Evolutionary conservation across 2,888 invertebrate genomes (phyloP).

Genomic region (Chironomus tentans): DNA sequence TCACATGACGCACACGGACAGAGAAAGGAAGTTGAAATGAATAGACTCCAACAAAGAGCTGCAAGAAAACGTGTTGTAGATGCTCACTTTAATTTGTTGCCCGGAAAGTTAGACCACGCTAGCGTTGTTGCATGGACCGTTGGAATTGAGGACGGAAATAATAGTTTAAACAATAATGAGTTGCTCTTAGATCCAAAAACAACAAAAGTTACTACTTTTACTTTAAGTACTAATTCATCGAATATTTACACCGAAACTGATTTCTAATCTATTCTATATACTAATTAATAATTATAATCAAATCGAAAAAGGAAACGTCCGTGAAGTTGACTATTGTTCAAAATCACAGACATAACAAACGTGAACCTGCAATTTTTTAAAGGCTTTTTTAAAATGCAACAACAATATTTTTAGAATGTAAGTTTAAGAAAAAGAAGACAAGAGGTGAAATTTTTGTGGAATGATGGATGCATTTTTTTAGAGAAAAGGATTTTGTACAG

Average conservation of each 20-base stretch:
- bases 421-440: too few relatives aligned
- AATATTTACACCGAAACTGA: slow-evolving; percentile 25
- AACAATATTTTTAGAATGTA: neutral
- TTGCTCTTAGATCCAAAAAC: slow-evolving; percentile 1
- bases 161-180: neutral
- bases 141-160: slow-evolving; percentile 39
- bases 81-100: slow-evolving; percentile 58
- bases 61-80: slow-evolving; percentile 61
- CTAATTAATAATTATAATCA: neutral
- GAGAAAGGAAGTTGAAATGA: slow-evolving; percentile 47
- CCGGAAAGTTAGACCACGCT: slow-evolving; percentile 84
- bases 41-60: slow-evolving; percentile 54
- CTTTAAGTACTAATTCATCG: slow-evolving; percentile 19
- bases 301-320: too few relatives aligned
- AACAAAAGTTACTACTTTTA: slow-evolving; percentile 3
- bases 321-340: too few relatives aligned
- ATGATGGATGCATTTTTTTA: too few relatives aligned
- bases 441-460: too few relatives aligned
- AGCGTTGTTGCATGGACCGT: slow-evolving; percentile 73
- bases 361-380: neutral
- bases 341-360: neutral
- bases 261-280: slow-evolving; percentile 4
- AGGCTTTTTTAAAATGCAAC: neutral
- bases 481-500: too few relatives aligned
- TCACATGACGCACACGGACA: slow-evolving; percentile 45